Conservation (phyloP, 2,113 vertebrate species). For the Murina feae region DNA sequence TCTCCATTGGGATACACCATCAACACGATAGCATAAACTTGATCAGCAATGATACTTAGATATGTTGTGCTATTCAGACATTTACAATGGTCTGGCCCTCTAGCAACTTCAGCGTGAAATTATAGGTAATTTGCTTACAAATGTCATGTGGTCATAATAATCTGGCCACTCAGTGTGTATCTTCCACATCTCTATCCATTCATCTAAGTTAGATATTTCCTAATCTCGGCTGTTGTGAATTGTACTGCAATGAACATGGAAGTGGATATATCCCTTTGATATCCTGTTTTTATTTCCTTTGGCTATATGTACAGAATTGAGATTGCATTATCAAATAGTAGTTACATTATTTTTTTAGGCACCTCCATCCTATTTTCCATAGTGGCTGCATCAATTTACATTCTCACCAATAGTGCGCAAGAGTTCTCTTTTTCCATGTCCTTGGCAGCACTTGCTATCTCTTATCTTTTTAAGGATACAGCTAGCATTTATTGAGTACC, state of each 20-base stretch:
- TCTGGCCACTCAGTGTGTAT: no score
- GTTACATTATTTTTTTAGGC: neutral
- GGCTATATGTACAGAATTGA: neutral
- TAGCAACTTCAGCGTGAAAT: no score
- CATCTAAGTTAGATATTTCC: neutral
- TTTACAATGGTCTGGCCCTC: no score
- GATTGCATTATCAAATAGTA: neutral
- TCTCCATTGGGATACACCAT: no score
- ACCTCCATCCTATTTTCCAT: neutral
- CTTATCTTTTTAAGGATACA: neutral
- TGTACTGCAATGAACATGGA: neutral
- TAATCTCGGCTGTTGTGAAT: neutral
- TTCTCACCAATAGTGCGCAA: neutral
- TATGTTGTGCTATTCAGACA: no score
- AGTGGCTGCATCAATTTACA: neutral
- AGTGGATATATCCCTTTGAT: neutral
- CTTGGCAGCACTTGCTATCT: neutral
- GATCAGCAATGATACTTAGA: no score
- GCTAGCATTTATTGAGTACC: neutral
- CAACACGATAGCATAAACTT: no score
- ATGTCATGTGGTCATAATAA: no score
- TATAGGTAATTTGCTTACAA: no score
- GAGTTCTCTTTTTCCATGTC: neutral
- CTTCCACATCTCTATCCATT: neutral
- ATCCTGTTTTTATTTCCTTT: neutral